phyloP scores from a whole-genome alignment of 1,140 invertebrate species.

The Piezodorus guildinii region DNA sequence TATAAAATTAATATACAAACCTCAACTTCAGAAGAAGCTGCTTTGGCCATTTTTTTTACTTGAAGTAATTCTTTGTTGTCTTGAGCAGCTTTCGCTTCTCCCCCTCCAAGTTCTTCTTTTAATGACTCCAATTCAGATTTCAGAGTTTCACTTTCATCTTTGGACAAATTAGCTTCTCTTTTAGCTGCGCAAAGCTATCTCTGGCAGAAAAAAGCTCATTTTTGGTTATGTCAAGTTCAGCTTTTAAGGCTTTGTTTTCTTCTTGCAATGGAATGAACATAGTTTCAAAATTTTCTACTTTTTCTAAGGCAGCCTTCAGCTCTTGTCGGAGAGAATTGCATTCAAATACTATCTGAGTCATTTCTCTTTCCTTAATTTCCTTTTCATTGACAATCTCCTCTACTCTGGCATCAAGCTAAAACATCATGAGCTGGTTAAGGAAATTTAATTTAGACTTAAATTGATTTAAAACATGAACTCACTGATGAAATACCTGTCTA shows the following conservation, averaged over 20 bases:
- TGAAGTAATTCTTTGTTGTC: constrained; percentile 13
- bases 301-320: constrained; percentile 16
- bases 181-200: not conserved
- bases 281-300: constrained; percentile 18
- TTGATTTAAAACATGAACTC: too few species aligned
- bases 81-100: not conserved
- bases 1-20: not conserved
- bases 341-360: constrained; percentile 27
- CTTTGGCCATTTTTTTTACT: constrained; percentile 10
- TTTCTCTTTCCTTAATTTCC: constrained; percentile 26
- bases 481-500: not conserved
- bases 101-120: constrained; percentile 14
- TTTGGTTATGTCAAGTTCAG: constrained; percentile 3
- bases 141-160: constrained; percentile 5
- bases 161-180: not conserved
- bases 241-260: constrained; percentile 6
- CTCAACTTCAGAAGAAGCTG: constrained; percentile 9
- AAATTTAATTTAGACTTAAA: too few species aligned
- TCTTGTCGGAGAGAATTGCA: constrained; percentile 15
- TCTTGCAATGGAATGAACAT: constrained; percentile 17
- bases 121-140: constrained; percentile 12
- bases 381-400: constrained; percentile 20
- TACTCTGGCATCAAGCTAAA: not conserved
- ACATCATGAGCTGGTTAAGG: not conserved
- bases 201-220: not conserved